phyloP scores from a whole-genome alignment of 2,113 vertebrate species.

The Uria aalge region DNA sequence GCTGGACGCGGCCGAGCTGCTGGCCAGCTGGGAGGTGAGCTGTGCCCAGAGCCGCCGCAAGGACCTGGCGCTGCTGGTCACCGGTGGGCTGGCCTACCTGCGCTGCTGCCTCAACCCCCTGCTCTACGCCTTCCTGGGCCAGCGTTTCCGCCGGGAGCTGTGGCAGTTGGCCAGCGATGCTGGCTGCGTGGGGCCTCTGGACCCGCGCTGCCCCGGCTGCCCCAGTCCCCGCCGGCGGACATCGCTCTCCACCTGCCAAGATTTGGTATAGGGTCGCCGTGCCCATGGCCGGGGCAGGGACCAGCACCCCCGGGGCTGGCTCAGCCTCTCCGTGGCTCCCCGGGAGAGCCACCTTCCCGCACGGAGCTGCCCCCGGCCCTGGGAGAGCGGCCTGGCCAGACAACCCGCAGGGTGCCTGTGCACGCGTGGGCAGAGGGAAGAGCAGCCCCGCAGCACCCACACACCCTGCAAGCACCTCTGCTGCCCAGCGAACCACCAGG shows the following conservation, averaged over 20 bases:
- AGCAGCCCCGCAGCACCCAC: neutral
- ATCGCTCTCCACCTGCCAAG: neutral
- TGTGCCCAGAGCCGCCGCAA: conserved; percentile 73
- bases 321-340: neutral
- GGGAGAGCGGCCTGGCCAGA: fast-evolving
- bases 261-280: neutral
- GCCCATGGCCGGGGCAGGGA: fast-evolving
- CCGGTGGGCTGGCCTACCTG: conserved; percentile 82
- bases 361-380: fast-evolving
- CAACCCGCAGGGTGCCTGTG: fast-evolving
- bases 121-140: conserved; percentile 88
- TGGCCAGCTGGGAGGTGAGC: conserved; percentile 48
- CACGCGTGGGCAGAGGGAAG: neutral
- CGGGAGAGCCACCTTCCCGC: fast-evolving
- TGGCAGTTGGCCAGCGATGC: conserved; percentile 62
- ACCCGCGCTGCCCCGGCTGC: neutral
- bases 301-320: neutral
- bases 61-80: conserved; percentile 80
- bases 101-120: conserved; percentile 93
- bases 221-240: neutral
- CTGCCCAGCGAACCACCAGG: fast-evolving
- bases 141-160: conserved; percentile 87
- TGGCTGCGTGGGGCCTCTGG: conserved; percentile 23
- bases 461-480: neutral
- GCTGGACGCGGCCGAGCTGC: conserved; percentile 71